A percentile compares a stretch with the other conserved stretches of the same genome.
These are phyloP conservation scores for Nipponia nippon DNA, from an alignment of 2,113 vertebrate species.

Conservation along the genomic window DNA sequence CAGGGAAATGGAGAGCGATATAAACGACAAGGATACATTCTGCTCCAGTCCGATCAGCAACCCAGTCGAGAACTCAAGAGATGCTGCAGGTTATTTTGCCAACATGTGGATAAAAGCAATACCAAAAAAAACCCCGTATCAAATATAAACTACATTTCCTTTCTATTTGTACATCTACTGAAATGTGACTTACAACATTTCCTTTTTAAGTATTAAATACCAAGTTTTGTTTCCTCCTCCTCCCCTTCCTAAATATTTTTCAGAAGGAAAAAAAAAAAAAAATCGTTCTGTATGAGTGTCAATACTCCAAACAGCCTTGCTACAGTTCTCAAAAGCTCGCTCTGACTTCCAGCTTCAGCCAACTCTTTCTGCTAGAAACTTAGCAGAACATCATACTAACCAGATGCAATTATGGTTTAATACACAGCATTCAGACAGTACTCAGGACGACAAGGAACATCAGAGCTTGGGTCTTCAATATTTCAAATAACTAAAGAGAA, in stretches of 20 bases:
- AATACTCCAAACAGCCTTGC: background rate
- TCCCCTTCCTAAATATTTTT: background rate
- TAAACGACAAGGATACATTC: background rate
- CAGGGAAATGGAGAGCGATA: rapidly evolving
- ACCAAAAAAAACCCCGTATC: background rate
- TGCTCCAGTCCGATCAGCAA: background rate
- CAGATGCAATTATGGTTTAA: background rate
- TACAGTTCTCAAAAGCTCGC: background rate
- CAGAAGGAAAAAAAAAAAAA: background rate
- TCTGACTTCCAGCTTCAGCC: background rate
- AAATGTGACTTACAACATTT: background rate
- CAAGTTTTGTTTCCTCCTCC: background rate
- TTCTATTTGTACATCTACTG: background rate
- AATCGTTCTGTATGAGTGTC: background rate
- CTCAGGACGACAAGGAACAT: background rate
- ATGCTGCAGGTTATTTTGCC: background rate
- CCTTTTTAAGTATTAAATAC: background rate
- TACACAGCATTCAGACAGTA: background rate
- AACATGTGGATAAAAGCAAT: background rate
- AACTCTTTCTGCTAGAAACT: background rate
- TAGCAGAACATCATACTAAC: background rate
- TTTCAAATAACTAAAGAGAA: background rate
- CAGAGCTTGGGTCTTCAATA: background rate
- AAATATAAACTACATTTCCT: background rate
- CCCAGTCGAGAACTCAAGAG: background rate